These are phyloP conservation scores for Crocidura indochinensis DNA, from an alignment of 2,797 vertebrate species.

Conservation along the genomic window DNA sequence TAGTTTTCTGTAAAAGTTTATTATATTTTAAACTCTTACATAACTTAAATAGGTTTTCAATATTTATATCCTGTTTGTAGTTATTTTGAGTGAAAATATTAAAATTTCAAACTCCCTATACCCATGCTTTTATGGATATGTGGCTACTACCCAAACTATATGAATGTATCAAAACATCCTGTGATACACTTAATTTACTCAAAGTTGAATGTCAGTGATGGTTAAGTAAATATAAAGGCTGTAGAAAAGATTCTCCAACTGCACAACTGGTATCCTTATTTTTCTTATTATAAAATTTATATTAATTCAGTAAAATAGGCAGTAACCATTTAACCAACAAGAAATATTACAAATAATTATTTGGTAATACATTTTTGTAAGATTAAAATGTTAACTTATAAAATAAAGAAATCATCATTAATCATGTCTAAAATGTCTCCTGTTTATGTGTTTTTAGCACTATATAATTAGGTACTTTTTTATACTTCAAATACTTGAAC, in stretches of 20 bases:
- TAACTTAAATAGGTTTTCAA: not conserved
- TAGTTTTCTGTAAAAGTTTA: not conserved
- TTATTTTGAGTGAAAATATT: too few relatives aligned
- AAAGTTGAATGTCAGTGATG: not conserved
- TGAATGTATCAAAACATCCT: not conserved
- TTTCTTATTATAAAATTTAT: conserved; percentile 24
- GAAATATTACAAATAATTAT: conserved; percentile 15
- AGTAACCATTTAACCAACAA: not conserved
- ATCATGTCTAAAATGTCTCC: not conserved
- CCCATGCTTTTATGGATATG: too few relatives aligned
- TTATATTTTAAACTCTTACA: not conserved
- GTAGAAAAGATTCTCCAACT: not conserved
- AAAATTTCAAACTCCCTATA: too few relatives aligned
- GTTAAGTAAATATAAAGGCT: not conserved
- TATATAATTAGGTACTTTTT: conserved; percentile 54
- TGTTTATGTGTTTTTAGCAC: conserved; percentile 12
- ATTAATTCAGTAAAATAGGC: not conserved
- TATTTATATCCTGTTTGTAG: not conserved
- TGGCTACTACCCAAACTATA: not conserved
- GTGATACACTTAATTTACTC: not conserved
- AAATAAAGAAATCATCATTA: conserved; percentile 21
- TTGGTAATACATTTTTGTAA: too few relatives aligned
- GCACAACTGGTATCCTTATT: not conserved
- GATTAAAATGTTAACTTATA: not conserved
- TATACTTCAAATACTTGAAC: conserved; percentile 37